Base-by-base conservation (phyloP, 2,797 vertebrate genomes). In the Nyctibius grandis region DNA sequence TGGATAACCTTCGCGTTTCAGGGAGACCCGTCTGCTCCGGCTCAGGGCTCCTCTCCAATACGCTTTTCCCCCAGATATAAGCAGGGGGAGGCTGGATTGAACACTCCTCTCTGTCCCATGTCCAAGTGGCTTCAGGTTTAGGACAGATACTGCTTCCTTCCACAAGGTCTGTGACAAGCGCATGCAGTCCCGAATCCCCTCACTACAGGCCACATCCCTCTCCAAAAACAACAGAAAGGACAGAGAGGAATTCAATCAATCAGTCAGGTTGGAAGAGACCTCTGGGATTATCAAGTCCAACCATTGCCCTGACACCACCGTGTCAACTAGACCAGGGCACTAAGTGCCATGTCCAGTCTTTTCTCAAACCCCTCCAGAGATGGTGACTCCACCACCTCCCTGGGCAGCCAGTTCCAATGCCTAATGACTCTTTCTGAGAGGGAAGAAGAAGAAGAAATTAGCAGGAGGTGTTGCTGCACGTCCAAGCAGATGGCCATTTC, bases 111-210 rank as follows among this genome's bases (percentile, higher is more conserved):
- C 80, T 54, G 16, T 33, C 60, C 36, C 20, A 0, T 1, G 5
- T 45, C 50, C 45, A 48, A 14, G 29, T 22, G 6, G 79, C 25
- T 45, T 31, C n/a, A 42, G n/a, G 51, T 65, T 51, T 28, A 47
- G 48, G 47, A n/a, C 22, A 72, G 42, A 42, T 19, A 11, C 15
- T 1, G 1, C 0, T 1, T 22, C 61, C 26, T 47, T 67, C 38
- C 25, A 5, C 0, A 4, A 42, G 4, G 23, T 22, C n/a, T 40
- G 33, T 33, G 38, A 11, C 33, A 34, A 42, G 5, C 0, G 6
- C 6, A 0, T 1, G 12, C 20, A n/a, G 48, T 4, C 18, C 26
- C 23, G 22, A 33, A 57, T 11, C 17, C 38, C 48, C n/a, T 54
- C 19, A 1, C 25, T 40, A 54, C 8, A 40, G 12, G 12, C 15